Conservation (phyloP, 2,888 invertebrate species). For the Aquatica leii region DNA sequence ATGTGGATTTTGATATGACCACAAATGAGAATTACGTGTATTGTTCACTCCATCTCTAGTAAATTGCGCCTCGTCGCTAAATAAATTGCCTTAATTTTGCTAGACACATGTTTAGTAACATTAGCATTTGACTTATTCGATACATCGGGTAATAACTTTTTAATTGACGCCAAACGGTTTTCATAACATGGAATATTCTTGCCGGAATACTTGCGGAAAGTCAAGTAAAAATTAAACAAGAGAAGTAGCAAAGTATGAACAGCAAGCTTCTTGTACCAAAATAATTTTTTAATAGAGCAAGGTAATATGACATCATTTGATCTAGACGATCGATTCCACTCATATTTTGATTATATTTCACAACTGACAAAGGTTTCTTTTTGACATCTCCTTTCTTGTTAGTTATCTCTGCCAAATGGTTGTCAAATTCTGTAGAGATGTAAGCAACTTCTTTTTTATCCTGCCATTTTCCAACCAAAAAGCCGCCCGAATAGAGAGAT, state of each 20-base stretch:
- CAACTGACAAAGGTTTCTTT: constrained; percentile 19
- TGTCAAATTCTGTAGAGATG: constrained; percentile 38
- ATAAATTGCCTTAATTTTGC: not conserved
- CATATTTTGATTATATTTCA: constrained; percentile 18
- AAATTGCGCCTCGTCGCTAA: not conserved
- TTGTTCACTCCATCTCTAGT: too few relatives aligned
- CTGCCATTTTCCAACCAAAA: constrained; percentile 39
- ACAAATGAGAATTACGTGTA: too few relatives aligned
- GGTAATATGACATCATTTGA: constrained; percentile 21
- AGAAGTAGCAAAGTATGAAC: too few relatives aligned
- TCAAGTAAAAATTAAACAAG: not conserved
- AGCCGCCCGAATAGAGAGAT: constrained; percentile 18
- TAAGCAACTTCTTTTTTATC: constrained; percentile 37
- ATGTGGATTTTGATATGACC: too few relatives aligned
- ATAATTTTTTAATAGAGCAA: constrained; percentile 18
- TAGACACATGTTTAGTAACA: constrained; percentile 2
- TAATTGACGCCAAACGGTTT: not conserved
- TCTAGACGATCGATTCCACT: constrained; percentile 23
- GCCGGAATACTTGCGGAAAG: not conserved
- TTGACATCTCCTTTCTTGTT: not conserved
- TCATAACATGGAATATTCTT: not conserved
- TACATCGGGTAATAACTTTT: not conserved
- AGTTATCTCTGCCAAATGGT: constrained; percentile 12
- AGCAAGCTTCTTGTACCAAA: too few relatives aligned
- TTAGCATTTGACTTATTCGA: not conserved